Evolutionary conservation across 2,113 vertebrate species (phyloP).

Genomic region (Psilopogon haemacephalus): DNA sequence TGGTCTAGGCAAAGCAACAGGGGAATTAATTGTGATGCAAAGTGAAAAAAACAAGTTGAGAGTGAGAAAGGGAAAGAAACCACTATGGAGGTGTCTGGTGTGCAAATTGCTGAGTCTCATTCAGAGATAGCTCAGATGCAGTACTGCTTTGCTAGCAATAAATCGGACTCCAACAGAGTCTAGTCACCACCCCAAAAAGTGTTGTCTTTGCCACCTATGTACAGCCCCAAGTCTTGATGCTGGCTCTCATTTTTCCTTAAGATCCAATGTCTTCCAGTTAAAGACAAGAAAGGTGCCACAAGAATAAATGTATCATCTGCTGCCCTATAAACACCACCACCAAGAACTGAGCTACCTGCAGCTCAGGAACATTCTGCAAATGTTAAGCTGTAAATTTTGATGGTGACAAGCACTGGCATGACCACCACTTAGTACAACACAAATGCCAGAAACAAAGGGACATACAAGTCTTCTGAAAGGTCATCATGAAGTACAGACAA

Average conservation of each 20-base stretch:
- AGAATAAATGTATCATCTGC: neutral
- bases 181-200: neutral
- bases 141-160: rapidly evolving
- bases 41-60: neutral
- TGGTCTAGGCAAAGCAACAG: neutral
- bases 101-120: neutral
- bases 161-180: neutral
- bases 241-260: neutral
- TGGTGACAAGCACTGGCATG: neutral
- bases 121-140: neutral
- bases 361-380: neutral
- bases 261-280: neutral
- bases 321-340: neutral
- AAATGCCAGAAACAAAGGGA: neutral
- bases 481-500: neutral
- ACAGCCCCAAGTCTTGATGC: neutral
- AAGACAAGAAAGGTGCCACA: neutral
- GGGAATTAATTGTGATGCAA: neutral
- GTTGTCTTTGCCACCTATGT: neutral
- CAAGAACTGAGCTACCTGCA: neutral
- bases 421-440: neutral
- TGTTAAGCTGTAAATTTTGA: neutral
- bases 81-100: neutral
- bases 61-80: neutral
- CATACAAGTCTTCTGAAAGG: neutral